Conservation (phyloP, 1,140 invertebrate genomes). For the Drosophila athabasca region DNA sequence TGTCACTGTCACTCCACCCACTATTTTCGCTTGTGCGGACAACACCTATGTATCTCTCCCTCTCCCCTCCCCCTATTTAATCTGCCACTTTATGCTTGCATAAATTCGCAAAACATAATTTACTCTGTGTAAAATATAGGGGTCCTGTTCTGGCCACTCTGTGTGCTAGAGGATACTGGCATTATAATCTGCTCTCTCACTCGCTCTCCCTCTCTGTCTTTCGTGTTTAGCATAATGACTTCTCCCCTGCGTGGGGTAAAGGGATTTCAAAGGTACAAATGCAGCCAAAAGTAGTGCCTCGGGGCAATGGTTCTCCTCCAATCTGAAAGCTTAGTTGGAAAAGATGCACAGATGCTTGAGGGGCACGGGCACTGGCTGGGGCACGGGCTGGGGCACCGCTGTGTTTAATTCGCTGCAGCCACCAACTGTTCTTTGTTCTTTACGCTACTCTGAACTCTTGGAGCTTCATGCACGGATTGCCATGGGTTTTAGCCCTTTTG, state of each 20-base stretch:
- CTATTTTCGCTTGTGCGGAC: slow-evolving; percentile 6
- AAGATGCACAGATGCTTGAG: neutral
- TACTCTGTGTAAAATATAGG: slow-evolving; percentile 46
- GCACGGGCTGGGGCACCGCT: neutral
- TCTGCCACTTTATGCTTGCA: slow-evolving; percentile 49
- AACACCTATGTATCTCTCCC: slow-evolving; percentile 36
- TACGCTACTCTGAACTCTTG: slow-evolving; percentile 37
- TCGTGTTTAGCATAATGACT: slow-evolving; percentile 67
- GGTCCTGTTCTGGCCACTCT: slow-evolving; percentile 24
- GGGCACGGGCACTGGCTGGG: no score
- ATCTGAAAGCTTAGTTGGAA: no score
- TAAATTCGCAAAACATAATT: slow-evolving; percentile 49
- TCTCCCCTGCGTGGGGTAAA: neutral
- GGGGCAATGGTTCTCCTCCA: slow-evolving; percentile 4
- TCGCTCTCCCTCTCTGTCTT: neutral
- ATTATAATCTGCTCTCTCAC: slow-evolving; percentile 54
- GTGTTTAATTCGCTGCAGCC: slow-evolving; percentile 27
- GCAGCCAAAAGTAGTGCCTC: slow-evolving; percentile 10
- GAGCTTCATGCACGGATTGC: slow-evolving; percentile 41
- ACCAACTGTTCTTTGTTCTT: slow-evolving; percentile 22
- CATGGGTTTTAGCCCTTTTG: slow-evolving; percentile 18
- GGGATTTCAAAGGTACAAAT: slow-evolving; percentile 28
- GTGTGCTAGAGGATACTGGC: slow-evolving; percentile 7
- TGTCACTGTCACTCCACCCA: neutral
- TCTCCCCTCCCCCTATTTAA: slow-evolving; percentile 21